Percentiles rank a stretch among this genome's conserved stretches.
These are phyloP conservation scores for Platorchestia sp. DNA, from an alignment of 1,140 invertebrate species.

Conservation along the genomic window DNA sequence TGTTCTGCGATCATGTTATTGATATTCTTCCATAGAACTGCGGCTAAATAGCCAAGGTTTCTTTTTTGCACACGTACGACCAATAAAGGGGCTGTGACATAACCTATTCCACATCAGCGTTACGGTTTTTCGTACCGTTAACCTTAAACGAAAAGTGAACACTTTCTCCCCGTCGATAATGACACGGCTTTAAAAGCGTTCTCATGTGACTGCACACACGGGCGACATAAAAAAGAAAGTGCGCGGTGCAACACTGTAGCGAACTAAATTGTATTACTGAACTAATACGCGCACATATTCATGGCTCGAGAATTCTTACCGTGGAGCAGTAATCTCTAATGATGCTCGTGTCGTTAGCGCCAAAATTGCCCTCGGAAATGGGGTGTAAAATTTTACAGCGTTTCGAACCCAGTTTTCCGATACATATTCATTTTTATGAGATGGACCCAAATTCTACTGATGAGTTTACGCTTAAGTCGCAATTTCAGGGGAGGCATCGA, in stretches of 20 bases:
- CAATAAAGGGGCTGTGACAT: too few species aligned
- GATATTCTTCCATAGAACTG: too few species aligned
- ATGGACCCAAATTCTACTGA: background rate
- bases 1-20: too few species aligned
- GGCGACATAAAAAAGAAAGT: background rate
- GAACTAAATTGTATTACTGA: background rate
- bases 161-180: background rate
- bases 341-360: background rate
- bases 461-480: background rate
- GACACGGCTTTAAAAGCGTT: background rate
- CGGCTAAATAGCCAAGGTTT: too few species aligned
- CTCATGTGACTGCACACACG: background rate
- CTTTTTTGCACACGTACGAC: too few species aligned
- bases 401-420: background rate
- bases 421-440: slow-evolving; percentile 3
- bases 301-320: background rate
- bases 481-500: background rate
- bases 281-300: background rate
- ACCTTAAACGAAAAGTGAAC: background rate
- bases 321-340: background rate
- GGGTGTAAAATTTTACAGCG: background rate
- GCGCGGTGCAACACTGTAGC: background rate
- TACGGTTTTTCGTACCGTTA: too few species aligned
- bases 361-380: background rate
- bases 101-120: too few species aligned